A percentile compares a stretch with the other conserved stretches of the same genome.
Conservation (phyloP, 2,888 invertebrate species). For the Philereme vetulata region DNA sequence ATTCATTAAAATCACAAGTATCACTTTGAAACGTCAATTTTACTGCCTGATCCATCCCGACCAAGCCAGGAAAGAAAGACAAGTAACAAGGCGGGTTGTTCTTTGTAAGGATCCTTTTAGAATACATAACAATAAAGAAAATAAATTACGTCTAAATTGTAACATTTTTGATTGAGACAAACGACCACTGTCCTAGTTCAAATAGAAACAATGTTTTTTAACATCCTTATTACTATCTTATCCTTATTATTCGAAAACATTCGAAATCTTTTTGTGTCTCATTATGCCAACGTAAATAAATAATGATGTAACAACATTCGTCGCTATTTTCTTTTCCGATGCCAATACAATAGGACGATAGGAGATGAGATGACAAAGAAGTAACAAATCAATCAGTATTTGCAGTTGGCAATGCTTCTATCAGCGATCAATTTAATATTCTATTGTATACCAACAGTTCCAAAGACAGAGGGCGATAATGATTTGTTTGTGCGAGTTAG, state of each 20-base stretch:
- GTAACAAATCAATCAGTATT: slow-evolving; percentile 17
- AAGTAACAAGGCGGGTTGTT: too few species aligned
- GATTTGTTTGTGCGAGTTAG: slow-evolving; percentile 2
- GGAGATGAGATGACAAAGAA: slow-evolving; percentile 8
- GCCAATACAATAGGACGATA: slow-evolving; percentile 6
- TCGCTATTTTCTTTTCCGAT: slow-evolving; percentile 3
- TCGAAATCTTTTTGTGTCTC: slow-evolving; percentile 7
- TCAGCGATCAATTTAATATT: slow-evolving; percentile 7
- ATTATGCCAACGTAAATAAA: not conserved
- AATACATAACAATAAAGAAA: too few species aligned
- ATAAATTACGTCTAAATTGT: too few species aligned
- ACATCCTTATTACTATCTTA: not conserved
- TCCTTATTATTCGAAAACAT: not conserved
- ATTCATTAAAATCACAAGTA: too few species aligned
- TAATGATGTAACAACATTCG: slow-evolving; percentile 7
- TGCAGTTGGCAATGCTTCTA: not conserved
- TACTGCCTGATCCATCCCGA: too few species aligned
- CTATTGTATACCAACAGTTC: slow-evolving; percentile 2
- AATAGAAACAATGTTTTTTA: not conserved
- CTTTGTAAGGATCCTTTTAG: too few species aligned
- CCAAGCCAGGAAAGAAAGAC: too few species aligned
- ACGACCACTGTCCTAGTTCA: too few species aligned
- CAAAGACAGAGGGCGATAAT: not conserved
- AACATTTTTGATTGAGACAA: too few species aligned
- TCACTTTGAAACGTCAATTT: too few species aligned